Percentiles rank a stretch among this genome's conserved stretches.
Conservation (phyloP, 2,113 vertebrate genomes). For the Bufo gargarizans region DNA sequence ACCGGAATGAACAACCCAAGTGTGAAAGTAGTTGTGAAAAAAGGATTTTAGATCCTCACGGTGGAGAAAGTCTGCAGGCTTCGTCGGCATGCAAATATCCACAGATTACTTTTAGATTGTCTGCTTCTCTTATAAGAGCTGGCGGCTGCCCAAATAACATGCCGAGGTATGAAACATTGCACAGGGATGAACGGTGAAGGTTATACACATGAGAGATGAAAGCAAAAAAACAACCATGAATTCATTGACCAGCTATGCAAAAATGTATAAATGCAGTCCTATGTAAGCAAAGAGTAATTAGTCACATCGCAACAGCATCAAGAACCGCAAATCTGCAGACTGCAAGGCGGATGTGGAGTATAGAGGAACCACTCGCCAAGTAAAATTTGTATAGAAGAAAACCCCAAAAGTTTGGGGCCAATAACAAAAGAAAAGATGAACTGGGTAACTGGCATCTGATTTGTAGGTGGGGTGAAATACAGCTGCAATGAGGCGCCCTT, state of each 20-base stretch:
- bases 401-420: not conserved
- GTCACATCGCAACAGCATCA: not conserved
- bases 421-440: not conserved
- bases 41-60: slow-evolving; percentile 58
- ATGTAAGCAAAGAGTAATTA: not conserved
- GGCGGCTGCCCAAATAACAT: slow-evolving; percentile 63
- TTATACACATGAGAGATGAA: slow-evolving; percentile 2
- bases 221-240: not conserved
- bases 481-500: not conserved
- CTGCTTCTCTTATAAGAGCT: slow-evolving; percentile 51
- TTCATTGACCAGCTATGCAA: not conserved
- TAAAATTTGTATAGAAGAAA: not conserved
- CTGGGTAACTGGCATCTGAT: not conserved
- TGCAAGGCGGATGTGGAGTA: too few relatives aligned
- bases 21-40: slow-evolving; percentile 60
- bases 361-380: too few relatives aligned
- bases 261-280: not conserved
- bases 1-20: too few relatives aligned
- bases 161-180: slow-evolving; percentile 16
- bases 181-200: not conserved
- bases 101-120: slow-evolving; percentile 44
- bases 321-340: not conserved
- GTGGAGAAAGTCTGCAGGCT: slow-evolving; percentile 57
- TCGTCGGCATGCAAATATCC: slow-evolving; percentile 61
- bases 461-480: not conserved